Evolutionary conservation across 1,140 invertebrate genomes (phyloP).

Genomic region (Solenopsis invicta): DNA sequence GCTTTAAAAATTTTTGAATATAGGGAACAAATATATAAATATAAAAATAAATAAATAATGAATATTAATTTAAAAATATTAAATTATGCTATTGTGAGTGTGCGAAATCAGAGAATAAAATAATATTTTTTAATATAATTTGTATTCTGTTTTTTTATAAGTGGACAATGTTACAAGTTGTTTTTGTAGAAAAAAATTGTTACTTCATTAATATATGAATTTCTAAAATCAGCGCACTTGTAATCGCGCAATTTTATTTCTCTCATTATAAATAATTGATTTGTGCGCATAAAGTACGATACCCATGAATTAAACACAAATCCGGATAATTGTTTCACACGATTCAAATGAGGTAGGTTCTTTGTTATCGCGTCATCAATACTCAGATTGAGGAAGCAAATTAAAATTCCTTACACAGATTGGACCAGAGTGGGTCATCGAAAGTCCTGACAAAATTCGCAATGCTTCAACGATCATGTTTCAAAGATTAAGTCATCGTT

Average conservation of each 20-base stretch:
- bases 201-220: background rate
- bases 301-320: background rate
- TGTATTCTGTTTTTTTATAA: background rate
- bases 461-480: background rate
- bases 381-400: background rate
- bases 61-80: background rate
- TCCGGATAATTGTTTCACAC: background rate
- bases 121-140: background rate
- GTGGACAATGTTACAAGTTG: background rate
- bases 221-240: background rate
- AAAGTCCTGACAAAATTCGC: background rate
- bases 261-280: background rate
- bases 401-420: conserved; percentile 18
- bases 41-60: background rate
- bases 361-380: background rate
- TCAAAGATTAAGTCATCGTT: conserved; percentile 26
- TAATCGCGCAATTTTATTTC: background rate
- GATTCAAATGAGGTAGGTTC: background rate
- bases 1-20: background rate
- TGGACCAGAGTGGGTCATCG: conserved; percentile 12
- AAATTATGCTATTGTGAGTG: background rate
- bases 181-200: background rate
- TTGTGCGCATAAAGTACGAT: background rate
- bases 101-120: background rate
- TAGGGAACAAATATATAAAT: background rate